Base-by-base conservation (phyloP, 2,113 vertebrate genomes). In the Oryzias curvinotus region DNA sequence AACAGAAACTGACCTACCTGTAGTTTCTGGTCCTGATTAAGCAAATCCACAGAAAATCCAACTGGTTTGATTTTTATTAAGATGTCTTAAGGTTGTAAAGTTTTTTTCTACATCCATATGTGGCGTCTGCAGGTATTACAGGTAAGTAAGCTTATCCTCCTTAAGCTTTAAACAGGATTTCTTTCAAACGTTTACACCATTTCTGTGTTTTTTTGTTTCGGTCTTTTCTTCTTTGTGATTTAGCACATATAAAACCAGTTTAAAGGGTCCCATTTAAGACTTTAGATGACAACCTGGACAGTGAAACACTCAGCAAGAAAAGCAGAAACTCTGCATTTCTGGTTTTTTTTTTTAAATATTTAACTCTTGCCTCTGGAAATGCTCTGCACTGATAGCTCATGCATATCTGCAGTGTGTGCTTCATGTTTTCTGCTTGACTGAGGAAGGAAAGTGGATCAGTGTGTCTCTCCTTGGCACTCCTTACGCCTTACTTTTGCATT, bases 361-460 rank as follows among this genome's bases (percentile, higher is more conserved):
- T 75, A 63, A 79, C 14, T 36, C 46, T 2, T 2, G 1, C 23
- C 17, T 17, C 41, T 50, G 25, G 5, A 52, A 60, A 43, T 70
- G 52, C 65, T 68, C 44, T 68, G 63, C 10, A 53, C 71, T 76
- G 80, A 58, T 55, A 30, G 47, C 70, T 73, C 74, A 0, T 70
- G 68, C 52, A 57, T n/a, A 46, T 26, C 17, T 19, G 4, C 6
- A 49, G 64, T 21, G 36, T 16, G 17, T 5, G 66, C 50, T 62
- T 78, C 54, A 67, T 69, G 75, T 78, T 83, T 84, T 83, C 70
- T 78, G 81, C 81, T 70, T 19, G 51, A 71, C 53, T 71, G 78
- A 73, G 72, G 56, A 51, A 72, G 68, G 68, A 81, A 84, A 81
- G 52, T 80, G 50, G 77, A 84, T 82, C 66, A 80, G 75, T 77